These are phyloP conservation scores for Drosophila suboccidentalis DNA, from an alignment of 2,888 invertebrate species.

Conservation along the genomic window DNA sequence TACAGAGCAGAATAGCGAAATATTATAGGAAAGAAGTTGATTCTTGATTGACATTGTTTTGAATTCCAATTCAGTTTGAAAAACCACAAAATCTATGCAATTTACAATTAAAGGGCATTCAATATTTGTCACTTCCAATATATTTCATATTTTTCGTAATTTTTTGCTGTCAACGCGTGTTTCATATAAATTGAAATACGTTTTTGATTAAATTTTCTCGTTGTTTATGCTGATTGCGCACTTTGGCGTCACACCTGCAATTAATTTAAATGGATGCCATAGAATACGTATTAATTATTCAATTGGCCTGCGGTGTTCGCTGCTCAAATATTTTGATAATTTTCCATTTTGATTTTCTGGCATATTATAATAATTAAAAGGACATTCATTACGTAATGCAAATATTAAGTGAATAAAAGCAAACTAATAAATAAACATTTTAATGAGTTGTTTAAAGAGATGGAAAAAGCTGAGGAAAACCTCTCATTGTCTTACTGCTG, in stretches of 20 bases:
- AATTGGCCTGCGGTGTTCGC: constrained; percentile 21
- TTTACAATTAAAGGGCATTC: background rate
- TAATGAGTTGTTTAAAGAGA: background rate
- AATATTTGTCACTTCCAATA: background rate
- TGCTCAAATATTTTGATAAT: constrained; percentile 33
- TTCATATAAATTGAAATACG: constrained; percentile 6
- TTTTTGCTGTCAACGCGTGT: background rate
- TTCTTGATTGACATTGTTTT: background rate
- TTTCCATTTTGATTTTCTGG: constrained; percentile 7
- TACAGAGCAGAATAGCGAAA: background rate
- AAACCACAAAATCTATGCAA: background rate
- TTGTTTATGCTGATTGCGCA: constrained; percentile 68
- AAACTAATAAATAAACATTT: constrained; percentile 20
- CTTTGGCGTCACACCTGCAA: constrained; percentile 45
- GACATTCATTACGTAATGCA: constrained; percentile 12
- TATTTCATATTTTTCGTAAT: no score
- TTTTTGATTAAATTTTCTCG: constrained; percentile 56
- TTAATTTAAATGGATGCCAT: constrained; percentile 67
- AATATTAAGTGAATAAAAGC: constrained; percentile 3
- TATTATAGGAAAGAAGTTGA: background rate
- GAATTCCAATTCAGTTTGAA: no score
- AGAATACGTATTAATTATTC: constrained; percentile 60
- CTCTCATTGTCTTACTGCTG: constrained; percentile 1
- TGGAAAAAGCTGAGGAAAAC: background rate
- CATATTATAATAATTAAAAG: constrained; percentile 27